Evolutionary conservation across 2,797 vertebrate species (phyloP), one percentile per base, ranked within the genome.

Genomic region (Etheostoma perlongum): DNA sequence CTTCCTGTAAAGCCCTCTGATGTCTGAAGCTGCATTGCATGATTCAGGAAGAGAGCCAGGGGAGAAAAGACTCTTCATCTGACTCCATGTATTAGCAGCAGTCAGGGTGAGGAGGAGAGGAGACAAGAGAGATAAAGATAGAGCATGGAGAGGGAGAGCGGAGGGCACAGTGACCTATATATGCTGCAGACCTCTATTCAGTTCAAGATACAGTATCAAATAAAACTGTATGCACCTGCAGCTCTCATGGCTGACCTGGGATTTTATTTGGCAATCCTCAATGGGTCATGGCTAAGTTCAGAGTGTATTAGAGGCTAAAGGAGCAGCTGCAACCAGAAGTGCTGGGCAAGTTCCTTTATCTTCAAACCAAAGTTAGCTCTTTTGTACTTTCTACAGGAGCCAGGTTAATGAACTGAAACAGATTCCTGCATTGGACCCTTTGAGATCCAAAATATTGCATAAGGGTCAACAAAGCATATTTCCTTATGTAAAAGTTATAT

Each of bases 151-250:
- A 60, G 55, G 57, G 57, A 74, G 57, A 49, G 72, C 86, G 87
- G 72, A 86, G 78, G 88, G 90, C 89, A 93, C 82, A 89, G 83
- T 94, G 93, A 93, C 93, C 91, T 91, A 93, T 72, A 92, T 92
- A 88, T 81, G 58, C 79, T 74, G 30, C 77, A 73, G 46, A 65
- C n/a, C 25, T 74, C 55, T 60, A 54, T 85, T 78, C 53, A 53
- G 67, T 36, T 30, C 18, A 61, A 42, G 72, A 73, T 77, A 80
- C 62, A 80, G 73, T 78, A 78, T 82, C 76, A 74, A 67, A 76
- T 46, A 44, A n/a, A 8, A 57, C 65, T 15, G 23, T 59, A 33
- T 8, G 19, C 75, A 90, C 82, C 74, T 90, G 79, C 85, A 86
- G 79, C 54, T 75, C 77, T 58, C 65, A 42, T 59, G 44, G 0